Percentiles rank a stretch among this genome's conserved stretches.
These are phyloP conservation scores for Apoda limacodes DNA, from an alignment of 2,888 invertebrate genomes.

Conservation along the genomic window DNA sequence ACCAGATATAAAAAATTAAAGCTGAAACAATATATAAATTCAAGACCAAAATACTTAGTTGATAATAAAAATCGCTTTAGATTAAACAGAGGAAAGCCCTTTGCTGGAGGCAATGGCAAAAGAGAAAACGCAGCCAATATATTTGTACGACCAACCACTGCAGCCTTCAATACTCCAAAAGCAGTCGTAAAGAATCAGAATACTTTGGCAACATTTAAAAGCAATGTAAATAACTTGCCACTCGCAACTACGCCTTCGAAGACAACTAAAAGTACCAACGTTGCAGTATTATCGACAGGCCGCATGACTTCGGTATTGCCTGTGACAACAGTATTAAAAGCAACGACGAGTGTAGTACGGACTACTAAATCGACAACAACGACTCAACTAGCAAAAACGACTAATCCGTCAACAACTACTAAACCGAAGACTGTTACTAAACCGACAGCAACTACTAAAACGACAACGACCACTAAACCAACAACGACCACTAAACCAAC, in stretches of 20 bases:
- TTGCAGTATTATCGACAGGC: not conserved
- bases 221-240: too few species aligned
- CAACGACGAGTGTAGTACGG: not conserved
- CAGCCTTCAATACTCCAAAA: too few species aligned
- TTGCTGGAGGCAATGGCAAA: too few species aligned
- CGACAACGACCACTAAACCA: not conserved
- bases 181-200: too few species aligned
- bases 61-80: too few species aligned
- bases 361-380: not conserved
- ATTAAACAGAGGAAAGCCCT: too few species aligned
- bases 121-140: too few species aligned
- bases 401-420: not conserved
- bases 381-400: not conserved
- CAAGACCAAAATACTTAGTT: too few species aligned
- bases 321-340: not conserved
- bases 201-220: too few species aligned
- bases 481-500: not conserved
- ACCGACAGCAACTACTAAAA: not conserved
- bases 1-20: conserved; percentile 6
- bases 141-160: too few species aligned
- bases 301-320: not conserved
- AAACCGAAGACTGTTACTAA: not conserved
- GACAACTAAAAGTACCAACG: too few species aligned
- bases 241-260: too few species aligned
- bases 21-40: conserved; percentile 8